These are phyloP conservation scores for Chaunax sp. DNA, from an alignment of 2,797 vertebrate species.

Conservation along the genomic window DNA sequence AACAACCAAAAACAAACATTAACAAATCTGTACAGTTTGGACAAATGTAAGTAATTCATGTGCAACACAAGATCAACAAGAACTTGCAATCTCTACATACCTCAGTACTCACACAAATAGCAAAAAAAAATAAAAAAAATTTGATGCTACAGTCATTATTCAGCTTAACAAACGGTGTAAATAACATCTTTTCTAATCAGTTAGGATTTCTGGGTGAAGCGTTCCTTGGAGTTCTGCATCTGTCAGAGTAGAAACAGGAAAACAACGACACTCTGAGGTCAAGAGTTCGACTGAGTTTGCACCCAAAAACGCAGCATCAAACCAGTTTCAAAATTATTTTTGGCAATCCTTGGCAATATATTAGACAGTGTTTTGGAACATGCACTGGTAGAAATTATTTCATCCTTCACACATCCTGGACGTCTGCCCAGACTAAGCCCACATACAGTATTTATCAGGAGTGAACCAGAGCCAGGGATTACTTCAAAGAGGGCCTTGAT, in stretches of 20 bases:
- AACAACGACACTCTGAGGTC: background rate
- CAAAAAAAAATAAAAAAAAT: too few species aligned
- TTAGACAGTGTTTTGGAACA: slow-evolving; percentile 59
- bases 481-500: slow-evolving; percentile 75
- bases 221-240: too few species aligned
- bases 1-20: too few species aligned
- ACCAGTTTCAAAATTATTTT: slow-evolving; percentile 44
- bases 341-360: slow-evolving; percentile 45
- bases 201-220: too few species aligned
- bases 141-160: too few species aligned
- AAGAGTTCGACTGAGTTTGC: background rate
- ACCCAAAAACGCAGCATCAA: slow-evolving; percentile 11
- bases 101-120: too few species aligned
- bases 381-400: slow-evolving; percentile 55
- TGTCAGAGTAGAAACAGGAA: background rate
- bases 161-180: too few species aligned
- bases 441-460: slow-evolving; percentile 74
- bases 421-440: slow-evolving; percentile 63
- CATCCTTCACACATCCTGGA: slow-evolving; percentile 64
- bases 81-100: too few species aligned
- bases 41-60: too few species aligned
- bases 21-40: too few species aligned
- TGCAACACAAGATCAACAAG: too few species aligned
- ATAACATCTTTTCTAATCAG: too few species aligned
- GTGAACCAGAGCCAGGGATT: slow-evolving; percentile 60